A percentile compares a stretch with the other conserved stretches of the same genome.
Evolutionary conservation across 2,797 vertebrate species (phyloP).

Genomic region (Esox masquinongy): DNA sequence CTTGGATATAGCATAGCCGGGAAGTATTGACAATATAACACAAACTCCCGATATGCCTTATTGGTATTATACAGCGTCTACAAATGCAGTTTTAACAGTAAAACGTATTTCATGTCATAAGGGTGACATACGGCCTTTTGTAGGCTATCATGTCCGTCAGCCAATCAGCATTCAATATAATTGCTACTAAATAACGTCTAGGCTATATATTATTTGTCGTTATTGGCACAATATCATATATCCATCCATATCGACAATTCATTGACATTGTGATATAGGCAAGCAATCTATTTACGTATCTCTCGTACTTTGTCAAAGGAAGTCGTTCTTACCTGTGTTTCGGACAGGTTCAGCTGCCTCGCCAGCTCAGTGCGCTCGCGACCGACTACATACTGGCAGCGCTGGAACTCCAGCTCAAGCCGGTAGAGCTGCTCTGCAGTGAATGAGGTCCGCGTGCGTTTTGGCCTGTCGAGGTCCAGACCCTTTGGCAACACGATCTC

Average conservation of each 20-base stretch:
- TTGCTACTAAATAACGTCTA: no score
- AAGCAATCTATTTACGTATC: background rate
- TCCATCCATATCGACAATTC: background rate
- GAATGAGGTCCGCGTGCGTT: slow-evolving; percentile 94
- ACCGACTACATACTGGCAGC: slow-evolving; percentile 96
- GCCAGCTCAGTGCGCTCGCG: slow-evolving; percentile 92
- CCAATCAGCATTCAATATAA: no score
- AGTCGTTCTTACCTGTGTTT: slow-evolving; percentile 85
- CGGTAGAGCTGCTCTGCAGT: slow-evolving; percentile 95
- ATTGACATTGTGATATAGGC: background rate
- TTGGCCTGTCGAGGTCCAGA: slow-evolving; percentile 93
- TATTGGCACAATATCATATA: slow-evolving; percentile 12
- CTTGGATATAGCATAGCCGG: no score
- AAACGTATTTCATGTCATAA: no score
- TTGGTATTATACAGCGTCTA: no score
- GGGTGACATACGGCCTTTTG: no score
- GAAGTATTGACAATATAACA: no score
- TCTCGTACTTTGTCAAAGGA: background rate
- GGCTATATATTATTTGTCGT: background rate
- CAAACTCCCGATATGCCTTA: no score
- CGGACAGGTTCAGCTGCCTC: slow-evolving; percentile 89
- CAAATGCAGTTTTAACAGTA: no score
- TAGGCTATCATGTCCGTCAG: no score
- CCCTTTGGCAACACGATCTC: slow-evolving; percentile 96
- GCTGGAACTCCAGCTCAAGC: slow-evolving; percentile 94